A percentile compares a stretch with the other conserved stretches of the same genome.
phyloP scores from a whole-genome alignment of 2,797 vertebrate genomes.

The Sebastiscus albofasciatus region DNA sequence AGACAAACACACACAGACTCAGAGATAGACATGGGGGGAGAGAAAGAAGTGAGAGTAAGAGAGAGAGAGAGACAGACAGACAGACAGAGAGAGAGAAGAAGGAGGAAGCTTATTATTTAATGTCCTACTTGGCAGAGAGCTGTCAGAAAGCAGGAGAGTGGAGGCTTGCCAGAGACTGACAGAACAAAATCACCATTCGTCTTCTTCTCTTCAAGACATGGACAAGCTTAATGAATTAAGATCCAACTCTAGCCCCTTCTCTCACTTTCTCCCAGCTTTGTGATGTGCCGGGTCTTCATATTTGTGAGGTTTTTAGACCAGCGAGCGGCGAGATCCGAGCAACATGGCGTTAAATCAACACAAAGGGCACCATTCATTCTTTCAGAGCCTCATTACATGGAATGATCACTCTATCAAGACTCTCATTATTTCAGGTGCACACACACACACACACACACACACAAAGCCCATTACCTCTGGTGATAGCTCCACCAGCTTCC shows the following conservation, averaged over 20 bases:
- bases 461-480: constrained; percentile 38
- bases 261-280: constrained; percentile 3
- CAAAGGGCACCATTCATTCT: constrained; percentile 49
- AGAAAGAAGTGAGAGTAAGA: constrained; percentile 16
- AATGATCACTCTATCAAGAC: constrained; percentile 64
- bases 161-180: constrained; percentile 64
- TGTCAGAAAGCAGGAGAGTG: constrained; percentile 59
- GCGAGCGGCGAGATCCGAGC: constrained; percentile 13
- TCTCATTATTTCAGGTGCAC: constrained; percentile 26
- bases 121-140: constrained; percentile 73
- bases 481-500: constrained; percentile 40
- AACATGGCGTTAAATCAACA: constrained; percentile 42
- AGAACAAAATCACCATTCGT: constrained; percentile 65
- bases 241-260: constrained; percentile 22
- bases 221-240: constrained; percentile 72
- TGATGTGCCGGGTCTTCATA: constrained; percentile 28
- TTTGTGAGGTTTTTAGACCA: constrained; percentile 29
- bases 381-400: constrained; percentile 52
- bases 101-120: constrained; percentile 74
- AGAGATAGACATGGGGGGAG: constrained; percentile 16
- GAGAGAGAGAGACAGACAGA: constrained; percentile 7
- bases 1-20: constrained; percentile 47
- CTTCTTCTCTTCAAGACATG: constrained; percentile 50
- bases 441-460: constrained; percentile 9
- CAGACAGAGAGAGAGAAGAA: constrained; percentile 39